A percentile compares a stretch with the other conserved stretches of the same genome.
phyloP scores from a whole-genome alignment of 1,140 invertebrate species.

The Ceratitis capitata region DNA sequence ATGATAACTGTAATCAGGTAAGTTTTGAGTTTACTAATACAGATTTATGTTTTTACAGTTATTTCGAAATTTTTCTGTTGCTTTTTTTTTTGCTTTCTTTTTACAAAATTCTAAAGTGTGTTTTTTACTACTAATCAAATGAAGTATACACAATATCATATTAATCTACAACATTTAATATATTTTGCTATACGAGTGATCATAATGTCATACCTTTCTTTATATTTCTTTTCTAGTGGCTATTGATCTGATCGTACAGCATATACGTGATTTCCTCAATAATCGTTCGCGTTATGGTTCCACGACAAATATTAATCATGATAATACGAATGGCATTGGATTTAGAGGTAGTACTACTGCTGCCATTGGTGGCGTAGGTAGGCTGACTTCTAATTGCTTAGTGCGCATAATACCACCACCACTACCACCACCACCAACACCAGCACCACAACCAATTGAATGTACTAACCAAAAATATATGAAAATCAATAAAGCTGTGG shows the following conservation, averaged over 20 bases:
- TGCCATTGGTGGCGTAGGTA: slow-evolving; percentile 49
- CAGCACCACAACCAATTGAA: slow-evolving; percentile 8
- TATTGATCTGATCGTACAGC: slow-evolving; percentile 93
- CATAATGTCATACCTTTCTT: too few species aligned
- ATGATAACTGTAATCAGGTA: not conserved
- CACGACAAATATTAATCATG: slow-evolving; percentile 50
- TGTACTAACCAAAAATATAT: not conserved
- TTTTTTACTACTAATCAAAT: not conserved
- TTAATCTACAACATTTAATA: too few species aligned
- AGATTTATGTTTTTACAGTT: not conserved
- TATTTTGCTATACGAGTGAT: too few species aligned
- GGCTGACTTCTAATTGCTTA: slow-evolving; percentile 42
- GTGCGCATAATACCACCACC: not conserved
- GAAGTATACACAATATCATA: not conserved
- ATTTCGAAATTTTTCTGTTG: not conserved
- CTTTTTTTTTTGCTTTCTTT: not conserved
- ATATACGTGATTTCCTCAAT: slow-evolving; percentile 84
- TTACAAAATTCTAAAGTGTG: not conserved
- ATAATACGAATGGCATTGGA: not conserved
- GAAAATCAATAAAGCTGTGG: not conserved
- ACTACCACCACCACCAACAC: not conserved
- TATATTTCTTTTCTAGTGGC: slow-evolving; percentile 79
- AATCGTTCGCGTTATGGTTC: slow-evolving; percentile 66
- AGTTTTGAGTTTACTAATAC: not conserved
- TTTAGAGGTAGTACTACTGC: slow-evolving; percentile 41